phyloP scores from a whole-genome alignment of 2,797 vertebrate species.

The Pseudochromis fuscus region DNA sequence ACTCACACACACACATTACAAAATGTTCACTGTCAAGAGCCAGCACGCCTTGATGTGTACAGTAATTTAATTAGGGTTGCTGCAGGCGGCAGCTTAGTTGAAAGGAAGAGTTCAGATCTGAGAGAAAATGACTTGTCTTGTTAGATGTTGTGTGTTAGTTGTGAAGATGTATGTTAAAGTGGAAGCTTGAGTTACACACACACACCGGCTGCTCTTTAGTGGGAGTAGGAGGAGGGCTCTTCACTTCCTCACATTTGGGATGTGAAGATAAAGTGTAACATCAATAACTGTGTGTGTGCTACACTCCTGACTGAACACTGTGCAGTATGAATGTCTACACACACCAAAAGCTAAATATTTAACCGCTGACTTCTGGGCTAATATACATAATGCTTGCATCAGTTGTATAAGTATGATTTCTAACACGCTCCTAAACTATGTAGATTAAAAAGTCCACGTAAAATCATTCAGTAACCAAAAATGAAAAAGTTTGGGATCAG shows the following conservation, averaged over 20 bases:
- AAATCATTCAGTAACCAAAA: too few relatives aligned
- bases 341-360: background rate
- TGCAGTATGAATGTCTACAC: background rate
- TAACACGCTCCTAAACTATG: too few relatives aligned
- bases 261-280: background rate
- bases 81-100: constrained; percentile 63
- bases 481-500: too few relatives aligned
- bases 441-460: too few relatives aligned
- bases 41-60: constrained; percentile 55
- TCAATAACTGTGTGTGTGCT: background rate
- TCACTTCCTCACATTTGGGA: constrained; percentile 3
- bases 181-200: constrained; percentile 35
- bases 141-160: constrained; percentile 40
- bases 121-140: constrained; percentile 41
- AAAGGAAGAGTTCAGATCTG: constrained; percentile 62
- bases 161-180: constrained; percentile 27
- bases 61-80: constrained; percentile 61
- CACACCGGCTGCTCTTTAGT: constrained; percentile 16
- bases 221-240: constrained; percentile 8
- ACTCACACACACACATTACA: constrained; percentile 15
- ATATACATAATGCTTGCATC: too few relatives aligned
- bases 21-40: constrained; percentile 56
- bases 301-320: background rate
- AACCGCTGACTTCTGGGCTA: too few relatives aligned
- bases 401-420: too few relatives aligned